A percentile compares a stretch with the other conserved stretches of the same genome.
These are phyloP conservation scores for Hemiscyllium ocellatum DNA, from an alignment of 2,113 vertebrate species.

Conservation along the genomic window DNA sequence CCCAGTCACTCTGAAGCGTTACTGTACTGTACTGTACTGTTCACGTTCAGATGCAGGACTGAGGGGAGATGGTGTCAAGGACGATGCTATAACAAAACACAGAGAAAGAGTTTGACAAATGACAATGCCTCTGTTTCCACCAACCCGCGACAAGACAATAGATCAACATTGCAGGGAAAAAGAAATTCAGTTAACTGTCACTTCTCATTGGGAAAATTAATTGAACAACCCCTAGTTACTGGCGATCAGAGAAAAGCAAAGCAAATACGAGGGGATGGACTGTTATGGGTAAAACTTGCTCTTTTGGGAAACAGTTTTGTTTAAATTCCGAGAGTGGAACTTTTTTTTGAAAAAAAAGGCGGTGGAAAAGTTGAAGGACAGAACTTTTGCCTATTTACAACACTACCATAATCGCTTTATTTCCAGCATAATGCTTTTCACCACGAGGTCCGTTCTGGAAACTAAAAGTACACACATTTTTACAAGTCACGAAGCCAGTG, in stretches of 20 bases:
- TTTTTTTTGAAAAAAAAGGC: too few relatives aligned
- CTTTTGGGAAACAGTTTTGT: too few relatives aligned
- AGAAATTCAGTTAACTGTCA: too few relatives aligned
- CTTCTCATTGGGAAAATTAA: not conserved
- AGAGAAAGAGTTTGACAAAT: not conserved
- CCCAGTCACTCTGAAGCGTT: not conserved
- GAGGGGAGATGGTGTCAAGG: too few relatives aligned
- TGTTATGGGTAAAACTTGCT: not conserved
- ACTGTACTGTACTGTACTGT: not conserved
- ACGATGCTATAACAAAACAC: not conserved
- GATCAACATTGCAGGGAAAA: too few relatives aligned
- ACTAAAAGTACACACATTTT: not conserved
- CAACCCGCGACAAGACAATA: too few relatives aligned
- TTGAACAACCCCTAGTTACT: not conserved
- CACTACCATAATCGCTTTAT: too few relatives aligned
- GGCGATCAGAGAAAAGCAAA: too few relatives aligned
- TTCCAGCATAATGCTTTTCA: not conserved
- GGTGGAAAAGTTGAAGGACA: too few relatives aligned
- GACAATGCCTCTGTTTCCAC: not conserved
- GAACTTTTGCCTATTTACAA: too few relatives aligned
- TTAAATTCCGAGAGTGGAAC: too few relatives aligned
- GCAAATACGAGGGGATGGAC: not conserved
- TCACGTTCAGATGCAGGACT: not conserved
- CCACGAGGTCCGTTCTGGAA: too few relatives aligned
- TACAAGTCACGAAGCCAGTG: not conserved